Base-by-base conservation (phyloP, 2,888 invertebrate species). In the Prostheceraeus crozeri region DNA sequence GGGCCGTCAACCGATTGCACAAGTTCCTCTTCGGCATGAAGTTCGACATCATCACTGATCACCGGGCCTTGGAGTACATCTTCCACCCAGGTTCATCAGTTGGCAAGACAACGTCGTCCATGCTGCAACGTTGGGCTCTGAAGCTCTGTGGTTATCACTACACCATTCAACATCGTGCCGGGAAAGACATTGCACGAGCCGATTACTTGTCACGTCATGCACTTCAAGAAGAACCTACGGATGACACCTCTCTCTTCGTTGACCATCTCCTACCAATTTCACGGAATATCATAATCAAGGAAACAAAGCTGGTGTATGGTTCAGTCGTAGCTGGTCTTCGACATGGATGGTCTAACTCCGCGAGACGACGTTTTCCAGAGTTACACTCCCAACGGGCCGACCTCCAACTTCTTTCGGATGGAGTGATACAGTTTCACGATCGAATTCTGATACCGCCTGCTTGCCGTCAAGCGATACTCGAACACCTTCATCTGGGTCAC, bases 151-250 rank as follows among this genome's bases (percentile, higher is more conserved):
- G 27, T 30, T 48, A 48, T 30, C 23, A 48, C 19, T 48, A 19
- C 28, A 48, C 23, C 8, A 48, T 48, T 19, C 23, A 6, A 28
- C 48, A 40, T 40, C n/a, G 28, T 28, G 48, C 48, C 6, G 48
- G 48, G 19, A 48, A 48, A 10, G 25, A 28, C 25, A 48, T 48
- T 6, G 27, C 48, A 19, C 48, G 28, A 11, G 48, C 23, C 28
- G 48, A 19, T 48, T 48, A 28, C 48, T 28, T 48, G 48, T 48
- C 48, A 48, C 23, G 48, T 25, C 48, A 48, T 48, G 14, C 48
- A 19, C 25, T 48, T 23, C 48, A 48, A 16, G 4, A 16, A 6
- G 28, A 28, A 11, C 48, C 48, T 14, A 30, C 10, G 28, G 48
- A 48, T 28, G 48, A 48, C 27, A 48, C 23, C 8, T 23, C 48